Evolutionary conservation across 2,113 vertebrate genomes (phyloP).

Genomic region (Gasterosteus nipponicus): DNA sequence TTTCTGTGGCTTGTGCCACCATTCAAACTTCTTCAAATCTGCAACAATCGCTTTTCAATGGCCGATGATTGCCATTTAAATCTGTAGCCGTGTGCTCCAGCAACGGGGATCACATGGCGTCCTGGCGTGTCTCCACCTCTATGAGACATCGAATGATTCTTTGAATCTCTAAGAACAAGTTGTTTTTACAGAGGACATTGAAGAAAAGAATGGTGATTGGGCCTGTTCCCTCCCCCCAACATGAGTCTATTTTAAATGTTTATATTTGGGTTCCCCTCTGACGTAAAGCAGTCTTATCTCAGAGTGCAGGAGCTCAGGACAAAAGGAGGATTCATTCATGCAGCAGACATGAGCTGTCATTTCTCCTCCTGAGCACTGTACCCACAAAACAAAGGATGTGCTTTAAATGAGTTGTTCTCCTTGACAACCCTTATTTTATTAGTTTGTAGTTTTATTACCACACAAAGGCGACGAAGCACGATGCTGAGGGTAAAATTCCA

Average conservation of each 20-base stretch:
- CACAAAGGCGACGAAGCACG: slow-evolving; percentile 9
- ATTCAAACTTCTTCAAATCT: slow-evolving; percentile 61
- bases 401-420: slow-evolving; percentile 20
- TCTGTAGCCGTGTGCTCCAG: slow-evolving; percentile 25
- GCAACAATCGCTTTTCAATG: slow-evolving; percentile 47
- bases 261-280: slow-evolving; percentile 33
- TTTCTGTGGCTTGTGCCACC: slow-evolving; percentile 71
- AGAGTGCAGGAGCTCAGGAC: slow-evolving; percentile 57
- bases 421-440: slow-evolving; percentile 1
- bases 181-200: background rate
- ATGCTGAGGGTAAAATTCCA: slow-evolving; percentile 4
- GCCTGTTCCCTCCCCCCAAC: background rate
- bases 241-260: slow-evolving; percentile 12
- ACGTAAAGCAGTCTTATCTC: slow-evolving; percentile 73
- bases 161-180: background rate
- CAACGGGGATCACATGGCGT: slow-evolving; percentile 8
- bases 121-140: background rate
- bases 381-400: slow-evolving; percentile 34
- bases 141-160: background rate
- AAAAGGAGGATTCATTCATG: slow-evolving; percentile 65
- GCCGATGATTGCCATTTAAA: slow-evolving; percentile 53
- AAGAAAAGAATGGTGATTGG: background rate
- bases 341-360: slow-evolving; percentile 24
- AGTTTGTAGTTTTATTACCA: background rate
- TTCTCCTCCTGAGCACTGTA: slow-evolving; percentile 20